Evolutionary conservation across 2,888 invertebrate genomes (phyloP), one percentile per base, ranked within the genome.

Genomic region (Drosophila seclusa): DNA sequence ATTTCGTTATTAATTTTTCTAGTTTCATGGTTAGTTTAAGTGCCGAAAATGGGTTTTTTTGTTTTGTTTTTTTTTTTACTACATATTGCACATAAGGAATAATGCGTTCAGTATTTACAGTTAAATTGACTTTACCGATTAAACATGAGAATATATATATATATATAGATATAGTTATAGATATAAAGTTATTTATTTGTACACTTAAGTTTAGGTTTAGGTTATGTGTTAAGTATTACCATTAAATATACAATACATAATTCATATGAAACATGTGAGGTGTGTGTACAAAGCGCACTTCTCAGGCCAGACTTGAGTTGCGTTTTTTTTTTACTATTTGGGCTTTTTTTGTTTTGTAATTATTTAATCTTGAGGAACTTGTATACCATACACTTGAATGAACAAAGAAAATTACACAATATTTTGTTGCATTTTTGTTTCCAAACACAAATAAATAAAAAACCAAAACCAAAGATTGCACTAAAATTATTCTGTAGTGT

Each of bases 291-390:
- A 71, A 72, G 74, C 86, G 87, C 88, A 60, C 53, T 59, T 54
- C 74, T 84, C 76, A 61, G 57, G 54, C 40, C 50, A 50, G 49
- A 50, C 71, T 60, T 66, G 78, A 83, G 82, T 83, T 85, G 91
- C 91, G 87, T 90, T 88, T 7, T 16, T 11, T n/a, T 7, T 90
- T 88, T 10, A 89, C 92, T 91, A 91, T 90, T 82, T 80, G 63
- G 63, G 66, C 78, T 82, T 60, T 85, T 74, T 74, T 61, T 68
- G 71, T 71, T 79, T 45, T 74, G 88, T 82, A 87, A 91, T 91
- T 83, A 80, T 85, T 83, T 89, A 91, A 90, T 91, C 74, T 91
- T 94, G 95, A 96, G 96, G 96, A 96, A 96, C 96, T 96, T 95
- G 95, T 95, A 96, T 96, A 96, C 96, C 96, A 95, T 92, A 92